A percentile compares a stretch with the other conserved stretches of the same genome.
Evolutionary conservation across 2,797 vertebrate species (phyloP).

Genomic region (Florisuga fusca): DNA sequence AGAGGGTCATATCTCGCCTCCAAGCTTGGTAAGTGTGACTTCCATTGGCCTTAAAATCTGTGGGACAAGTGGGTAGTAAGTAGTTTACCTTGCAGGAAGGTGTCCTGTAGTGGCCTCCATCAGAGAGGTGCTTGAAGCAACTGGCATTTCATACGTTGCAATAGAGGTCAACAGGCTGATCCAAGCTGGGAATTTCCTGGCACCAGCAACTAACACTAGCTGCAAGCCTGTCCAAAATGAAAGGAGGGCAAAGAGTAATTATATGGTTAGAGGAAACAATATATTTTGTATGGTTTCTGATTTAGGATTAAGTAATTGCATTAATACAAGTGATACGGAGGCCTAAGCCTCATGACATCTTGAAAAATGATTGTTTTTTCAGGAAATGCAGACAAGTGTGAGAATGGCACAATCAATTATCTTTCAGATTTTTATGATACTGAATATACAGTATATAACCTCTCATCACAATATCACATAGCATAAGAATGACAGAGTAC

Average conservation of each 20-base stretch:
- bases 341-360: background rate
- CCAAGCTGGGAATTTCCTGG: background rate
- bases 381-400: background rate
- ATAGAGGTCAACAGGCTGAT: background rate
- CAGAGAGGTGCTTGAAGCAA: background rate
- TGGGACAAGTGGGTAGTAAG: rapidly evolving
- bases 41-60: background rate
- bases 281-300: background rate
- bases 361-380: background rate
- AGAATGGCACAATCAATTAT: background rate
- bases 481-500: background rate
- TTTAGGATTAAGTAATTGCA: background rate
- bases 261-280: background rate
- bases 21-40: background rate
- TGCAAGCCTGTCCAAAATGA: background rate
- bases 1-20: background rate
- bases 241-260: background rate
- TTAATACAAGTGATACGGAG: background rate
- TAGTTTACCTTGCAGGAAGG: background rate
- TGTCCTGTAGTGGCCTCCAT: background rate
- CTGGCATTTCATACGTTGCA: background rate
- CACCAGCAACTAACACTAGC: background rate
- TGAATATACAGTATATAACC: background rate
- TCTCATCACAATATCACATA: background rate
- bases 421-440: background rate